Conservation (phyloP, 2,113 vertebrate genomes). For the Paedocypris sp. region DNA sequence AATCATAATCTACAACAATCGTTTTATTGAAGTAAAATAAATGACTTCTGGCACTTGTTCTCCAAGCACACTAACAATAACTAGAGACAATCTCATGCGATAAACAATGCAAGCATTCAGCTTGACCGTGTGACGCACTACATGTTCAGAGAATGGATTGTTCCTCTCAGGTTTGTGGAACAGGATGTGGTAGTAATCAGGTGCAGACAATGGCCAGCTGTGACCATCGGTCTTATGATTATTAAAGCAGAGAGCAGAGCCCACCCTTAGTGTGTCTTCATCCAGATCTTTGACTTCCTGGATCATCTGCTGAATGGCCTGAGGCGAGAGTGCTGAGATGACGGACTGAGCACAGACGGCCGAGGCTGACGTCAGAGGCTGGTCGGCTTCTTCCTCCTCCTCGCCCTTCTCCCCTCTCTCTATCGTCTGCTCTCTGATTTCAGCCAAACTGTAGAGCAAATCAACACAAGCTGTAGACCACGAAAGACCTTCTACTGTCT, state of each 20-base stretch:
- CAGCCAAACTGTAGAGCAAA: conserved; percentile 65
- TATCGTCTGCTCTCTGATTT: conserved; percentile 68
- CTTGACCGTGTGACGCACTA: too few species aligned
- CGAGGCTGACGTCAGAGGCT: conserved; percentile 33
- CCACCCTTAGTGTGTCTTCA: conserved; percentile 74
- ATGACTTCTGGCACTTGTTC: too few species aligned
- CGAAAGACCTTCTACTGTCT: too few species aligned
- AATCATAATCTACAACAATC: too few species aligned
- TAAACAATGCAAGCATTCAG: too few species aligned
- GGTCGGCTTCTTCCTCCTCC: conserved; percentile 36
- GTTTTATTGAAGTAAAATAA: too few species aligned
- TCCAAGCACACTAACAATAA: too few species aligned
- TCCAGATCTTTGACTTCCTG: conserved; percentile 79
- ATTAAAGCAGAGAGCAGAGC: neutral
- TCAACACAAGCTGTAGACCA: neutral
- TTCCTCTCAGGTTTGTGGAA: neutral
- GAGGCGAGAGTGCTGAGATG: conserved; percentile 71
- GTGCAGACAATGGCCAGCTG: neutral
- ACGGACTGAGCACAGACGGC: conserved; percentile 63
- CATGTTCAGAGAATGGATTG: neutral
- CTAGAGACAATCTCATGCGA: too few species aligned
- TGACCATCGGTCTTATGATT: neutral
- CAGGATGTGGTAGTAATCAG: neutral
- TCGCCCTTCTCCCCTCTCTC: conserved; percentile 47
- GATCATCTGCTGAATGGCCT: conserved; percentile 72